Base-by-base conservation (phyloP, 2,888 invertebrate species). In the Lobophora halterata region DNA sequence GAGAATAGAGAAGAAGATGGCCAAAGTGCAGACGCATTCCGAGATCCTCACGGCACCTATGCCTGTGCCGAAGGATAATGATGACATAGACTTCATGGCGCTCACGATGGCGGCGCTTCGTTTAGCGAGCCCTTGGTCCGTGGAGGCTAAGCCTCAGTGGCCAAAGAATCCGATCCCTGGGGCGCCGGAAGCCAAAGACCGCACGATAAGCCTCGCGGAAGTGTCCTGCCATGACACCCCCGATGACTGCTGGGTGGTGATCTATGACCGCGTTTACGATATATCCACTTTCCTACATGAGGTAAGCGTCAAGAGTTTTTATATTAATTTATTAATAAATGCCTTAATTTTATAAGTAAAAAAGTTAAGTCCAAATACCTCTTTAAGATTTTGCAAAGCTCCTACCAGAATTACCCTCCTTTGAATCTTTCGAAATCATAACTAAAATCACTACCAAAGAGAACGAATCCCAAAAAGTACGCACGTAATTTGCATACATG, bases 241-340 rank as follows among this genome's bases (percentile, higher is more conserved):
- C 3, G 74, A 89, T 6, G 94, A 95, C 66, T 96, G 96, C 74
- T 96, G 96, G 96, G 88, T 96, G 30, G 90, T 95, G n/a, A 90
- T 97, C 26, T 94, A 93, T 71, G 96, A 97, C 80, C 91, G 93
- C 38, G 93, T 97, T 5, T 96, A 95, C 71, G 93, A 96, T 64
- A 90, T 95, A 31, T 93, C 95, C 1, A 87, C 89, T 18, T 95
- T 96, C 69, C 71, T 96, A 21, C 81, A 90, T 49, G 90, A 91
- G 88, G 93, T 93, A 75, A 80, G 74, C 32, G 25, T 66, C 58
- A 3, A 35, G 27, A 11, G 20, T 16, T 9, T 30, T 23, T 13
- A 18, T n/a, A n/a, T n/a, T n/a, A n/a, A n/a, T n/a, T n/a, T n/a
- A n/a, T n/a, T n/a, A n/a, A n/a, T n/a, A n/a, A n/a, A n/a, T n/a